Evolutionary conservation across 2,113 vertebrate genomes (phyloP), one percentile per base, ranked within the genome.

Genomic region (Telmatochromis sp.): DNA sequence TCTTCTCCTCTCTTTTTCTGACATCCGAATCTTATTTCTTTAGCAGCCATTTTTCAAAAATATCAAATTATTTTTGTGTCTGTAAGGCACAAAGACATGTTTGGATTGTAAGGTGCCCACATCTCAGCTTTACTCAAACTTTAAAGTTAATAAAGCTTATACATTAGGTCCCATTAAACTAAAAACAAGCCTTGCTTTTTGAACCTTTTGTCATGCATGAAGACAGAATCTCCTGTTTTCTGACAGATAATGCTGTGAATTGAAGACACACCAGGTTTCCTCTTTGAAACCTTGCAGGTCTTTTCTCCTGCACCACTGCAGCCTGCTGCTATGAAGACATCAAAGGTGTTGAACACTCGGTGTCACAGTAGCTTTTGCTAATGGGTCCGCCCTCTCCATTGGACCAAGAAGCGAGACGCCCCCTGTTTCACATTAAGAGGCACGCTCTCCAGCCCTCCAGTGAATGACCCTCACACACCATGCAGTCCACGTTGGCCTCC

Each of bases 311-410:
- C 75, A n/a, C 81, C 86, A 8, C 86, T 80, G 80, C 85, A 83
- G 86, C 37, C 55, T 71, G 85, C 84, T 85, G 86, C 92, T 88
- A 93, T 94, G 89, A 95, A 92, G 90, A 95, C 91, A 93, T 96
- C 94, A 94, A 95, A 94, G 89, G 86, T 79, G 45, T 51, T 51
- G 17, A 78, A 78, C 73, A 51, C 73, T 47, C 10, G 7, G 45
- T 78, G 90, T 92, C 93, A 93, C 90, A 87, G 91, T 73, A 89
- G 91, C 88, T 91, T 93, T 91, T 73, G 42, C 89, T 93, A 85
- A 86, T 87, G 86, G 92, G 19, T 80, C 87, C 89, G 35, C 93
- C 91, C 89, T 87, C 88, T 86, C 26, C 47, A 78, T 86, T 91
- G 89, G 90, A 85, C 79, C 89, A 60, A 78, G 80, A 81, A 82